Percentiles rank a stretch among this genome's conserved stretches.
Conservation (phyloP, 1,140 invertebrate genomes). For the Bombus pyrosoma region DNA sequence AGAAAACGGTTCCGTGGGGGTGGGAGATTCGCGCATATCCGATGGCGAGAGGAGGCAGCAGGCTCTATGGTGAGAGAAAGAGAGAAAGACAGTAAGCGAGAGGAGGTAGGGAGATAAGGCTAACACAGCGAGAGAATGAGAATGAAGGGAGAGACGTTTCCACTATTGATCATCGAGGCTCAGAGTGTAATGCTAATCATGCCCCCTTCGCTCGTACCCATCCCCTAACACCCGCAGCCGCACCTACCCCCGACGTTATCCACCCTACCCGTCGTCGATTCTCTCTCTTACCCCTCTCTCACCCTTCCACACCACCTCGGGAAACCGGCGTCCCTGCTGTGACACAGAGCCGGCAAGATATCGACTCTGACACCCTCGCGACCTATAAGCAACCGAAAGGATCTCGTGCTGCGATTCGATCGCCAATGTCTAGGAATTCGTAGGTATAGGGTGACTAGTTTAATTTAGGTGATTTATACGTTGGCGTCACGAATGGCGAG, state of each 20-base stretch:
- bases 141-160: constrained; percentile 82
- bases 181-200: constrained; percentile 83
- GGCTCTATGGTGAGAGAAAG: constrained; percentile 21
- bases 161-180: constrained; percentile 83
- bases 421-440: constrained; percentile 25
- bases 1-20: constrained; percentile 60
- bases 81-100: constrained; percentile 56
- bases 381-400: constrained; percentile 65
- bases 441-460: not conserved
- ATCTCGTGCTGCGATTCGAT: constrained; percentile 28
- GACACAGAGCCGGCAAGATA: constrained; percentile 80
- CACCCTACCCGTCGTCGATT: constrained; percentile 59
- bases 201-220: constrained; percentile 75
- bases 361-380: constrained; percentile 79
- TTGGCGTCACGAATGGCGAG: not conserved
- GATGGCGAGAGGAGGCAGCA: constrained; percentile 70
- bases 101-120: constrained; percentile 79
- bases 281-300: constrained; percentile 66
- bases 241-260: constrained; percentile 68
- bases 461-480: not conserved
- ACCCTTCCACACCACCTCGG: constrained; percentile 32
- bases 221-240: constrained; percentile 67
- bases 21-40: constrained; percentile 80
- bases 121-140: constrained; percentile 80
- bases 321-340: constrained; percentile 68